phyloP scores from a whole-genome alignment of 2,888 invertebrate species.

The Apocheima hispidaria region DNA sequence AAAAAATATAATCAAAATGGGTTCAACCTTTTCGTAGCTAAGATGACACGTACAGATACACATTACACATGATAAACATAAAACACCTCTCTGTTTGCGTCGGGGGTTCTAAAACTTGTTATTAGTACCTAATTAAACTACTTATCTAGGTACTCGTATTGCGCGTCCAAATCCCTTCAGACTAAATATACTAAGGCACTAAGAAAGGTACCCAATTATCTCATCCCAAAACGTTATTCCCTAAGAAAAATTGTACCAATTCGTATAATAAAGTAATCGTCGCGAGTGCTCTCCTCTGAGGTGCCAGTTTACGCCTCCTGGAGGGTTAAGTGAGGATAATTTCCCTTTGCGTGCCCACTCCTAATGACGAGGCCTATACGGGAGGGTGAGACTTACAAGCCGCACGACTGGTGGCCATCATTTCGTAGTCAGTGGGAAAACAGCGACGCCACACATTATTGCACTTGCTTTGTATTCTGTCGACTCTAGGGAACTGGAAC shows the following conservation, averaged over 20 bases:
- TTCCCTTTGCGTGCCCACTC: constrained; percentile 84
- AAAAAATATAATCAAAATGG: too few species aligned
- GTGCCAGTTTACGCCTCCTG: constrained; percentile 85
- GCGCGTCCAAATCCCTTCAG: neutral
- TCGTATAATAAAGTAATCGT: constrained; percentile 83
- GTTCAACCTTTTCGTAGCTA: too few species aligned
- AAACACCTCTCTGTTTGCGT: too few species aligned
- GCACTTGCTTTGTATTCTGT: too few species aligned
- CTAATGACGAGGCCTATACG: constrained; percentile 71
- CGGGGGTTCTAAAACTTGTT: too few species aligned
- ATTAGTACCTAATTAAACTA: too few species aligned
- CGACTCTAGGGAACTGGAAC: too few species aligned
- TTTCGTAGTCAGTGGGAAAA: constrained; percentile 2
- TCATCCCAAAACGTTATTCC: constrained; percentile 21
- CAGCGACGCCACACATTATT: too few species aligned
- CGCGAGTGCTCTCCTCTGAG: constrained; percentile 78
- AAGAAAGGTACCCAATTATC: neutral
- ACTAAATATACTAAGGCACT: neutral
- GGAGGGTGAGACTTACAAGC: constrained; percentile 50
- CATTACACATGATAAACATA: too few species aligned
- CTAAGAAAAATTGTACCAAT: constrained; percentile 77
- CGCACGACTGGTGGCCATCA: constrained; percentile 16
- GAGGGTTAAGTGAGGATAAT: constrained; percentile 86
- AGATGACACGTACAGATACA: too few species aligned
- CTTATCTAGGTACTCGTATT: too few species aligned